phyloP scores from a whole-genome alignment of 2,113 vertebrate species.

The Plestiodon gilberti region DNA sequence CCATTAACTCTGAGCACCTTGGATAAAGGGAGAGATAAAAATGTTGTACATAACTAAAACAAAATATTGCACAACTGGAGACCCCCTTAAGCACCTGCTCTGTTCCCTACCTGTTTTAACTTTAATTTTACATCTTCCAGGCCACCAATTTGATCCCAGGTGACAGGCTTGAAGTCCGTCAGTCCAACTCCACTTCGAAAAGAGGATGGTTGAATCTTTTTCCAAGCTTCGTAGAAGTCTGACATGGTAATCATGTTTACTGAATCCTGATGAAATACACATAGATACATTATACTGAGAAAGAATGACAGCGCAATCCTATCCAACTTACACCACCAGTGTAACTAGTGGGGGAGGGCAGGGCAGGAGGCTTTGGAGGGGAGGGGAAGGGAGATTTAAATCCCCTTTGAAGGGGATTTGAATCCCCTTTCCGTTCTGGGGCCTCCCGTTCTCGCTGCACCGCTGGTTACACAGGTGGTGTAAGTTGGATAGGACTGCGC shows the following conservation, averaged over 20 bases:
- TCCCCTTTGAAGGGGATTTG: no score
- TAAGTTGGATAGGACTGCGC: no score
- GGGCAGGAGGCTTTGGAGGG: no score
- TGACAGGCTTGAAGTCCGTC: slow-evolving; percentile 82
- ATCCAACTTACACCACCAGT: not conserved
- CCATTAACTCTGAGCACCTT: not conserved
- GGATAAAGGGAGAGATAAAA: not conserved
- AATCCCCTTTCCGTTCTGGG: no score
- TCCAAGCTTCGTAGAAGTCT: slow-evolving; percentile 88
- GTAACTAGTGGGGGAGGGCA: no score
- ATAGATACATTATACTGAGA: not conserved
- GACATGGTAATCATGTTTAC: slow-evolving; percentile 54
- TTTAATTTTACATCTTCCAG: slow-evolving; percentile 91
- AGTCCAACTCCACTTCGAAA: slow-evolving; percentile 85
- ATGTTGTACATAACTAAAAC: not conserved
- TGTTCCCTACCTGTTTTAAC: slow-evolving; percentile 85
- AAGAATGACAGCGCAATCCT: not conserved
- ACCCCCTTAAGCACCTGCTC: not conserved
- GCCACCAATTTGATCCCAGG: slow-evolving; percentile 94
- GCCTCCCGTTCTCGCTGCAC: no score
- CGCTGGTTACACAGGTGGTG: no score
- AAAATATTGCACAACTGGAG: not conserved
- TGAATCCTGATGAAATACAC: slow-evolving; percentile 73
- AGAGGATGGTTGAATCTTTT: slow-evolving; percentile 86
- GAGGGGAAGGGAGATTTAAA: no score